Percentiles rank a stretch among this genome's conserved stretches.
These are phyloP conservation scores for Sturnus vulgaris DNA, from an alignment of 2,113 vertebrate species.

Conservation along the genomic window DNA sequence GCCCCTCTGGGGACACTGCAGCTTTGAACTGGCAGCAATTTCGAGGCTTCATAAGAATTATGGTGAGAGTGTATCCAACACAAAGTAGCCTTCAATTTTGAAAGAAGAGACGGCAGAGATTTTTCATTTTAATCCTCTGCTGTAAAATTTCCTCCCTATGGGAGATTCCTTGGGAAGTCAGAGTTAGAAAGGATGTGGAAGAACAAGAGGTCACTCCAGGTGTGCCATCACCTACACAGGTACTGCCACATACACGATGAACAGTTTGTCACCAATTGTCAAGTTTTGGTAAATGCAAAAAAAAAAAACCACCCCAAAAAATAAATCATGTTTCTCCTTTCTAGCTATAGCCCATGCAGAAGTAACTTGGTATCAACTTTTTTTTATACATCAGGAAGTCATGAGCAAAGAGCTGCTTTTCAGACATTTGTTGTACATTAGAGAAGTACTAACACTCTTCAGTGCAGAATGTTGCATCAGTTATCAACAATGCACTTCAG, in stretches of 20 bases:
- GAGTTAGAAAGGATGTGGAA: not conserved
- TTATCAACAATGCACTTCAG: not conserved
- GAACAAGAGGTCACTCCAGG: not conserved
- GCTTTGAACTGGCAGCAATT: not conserved
- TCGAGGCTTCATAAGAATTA: not conserved
- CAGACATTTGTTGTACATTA: not conserved
- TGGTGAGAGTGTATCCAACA: not conserved
- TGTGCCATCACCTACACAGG: not conserved
- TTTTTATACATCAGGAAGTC: not conserved
- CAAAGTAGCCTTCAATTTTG: not conserved
- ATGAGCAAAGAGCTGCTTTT: not conserved
- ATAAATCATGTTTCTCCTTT: not conserved
- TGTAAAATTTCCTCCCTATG: not conserved
- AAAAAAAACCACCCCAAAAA: fast-evolving
- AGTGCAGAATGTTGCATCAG: not conserved
- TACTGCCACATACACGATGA: not conserved
- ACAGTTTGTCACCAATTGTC: not conserved
- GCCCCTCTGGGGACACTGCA: not conserved
- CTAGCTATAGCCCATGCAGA: not conserved
- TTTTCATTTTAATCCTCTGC: not conserved
- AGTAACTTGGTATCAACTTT: not conserved
- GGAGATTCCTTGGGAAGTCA: not conserved
- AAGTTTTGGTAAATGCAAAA: not conserved
- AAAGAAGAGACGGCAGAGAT: not conserved
- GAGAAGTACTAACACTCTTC: not conserved